phyloP scores from a whole-genome alignment of 2,888 invertebrate genomes.

The Acanthosepion lycidas region DNA sequence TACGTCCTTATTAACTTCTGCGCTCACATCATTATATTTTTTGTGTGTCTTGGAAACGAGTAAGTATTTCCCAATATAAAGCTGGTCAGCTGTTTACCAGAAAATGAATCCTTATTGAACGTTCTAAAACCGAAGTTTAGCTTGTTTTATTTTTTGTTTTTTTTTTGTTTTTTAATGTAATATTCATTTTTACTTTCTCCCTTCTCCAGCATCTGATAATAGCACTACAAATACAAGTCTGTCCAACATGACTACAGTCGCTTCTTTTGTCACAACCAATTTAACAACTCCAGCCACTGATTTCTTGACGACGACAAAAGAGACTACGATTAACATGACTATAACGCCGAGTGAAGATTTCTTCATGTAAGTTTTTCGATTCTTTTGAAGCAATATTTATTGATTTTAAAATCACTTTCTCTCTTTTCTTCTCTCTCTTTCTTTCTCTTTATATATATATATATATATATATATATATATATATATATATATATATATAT shows the following conservation, averaged over 20 bases:
- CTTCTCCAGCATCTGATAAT: background rate
- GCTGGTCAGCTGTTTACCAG: too few species aligned
- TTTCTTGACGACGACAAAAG: background rate
- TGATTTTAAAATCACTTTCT: background rate
- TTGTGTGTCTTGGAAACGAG: too few species aligned
- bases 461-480: too few species aligned
- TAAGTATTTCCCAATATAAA: too few species aligned
- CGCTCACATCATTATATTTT: too few species aligned
- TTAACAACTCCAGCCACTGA: background rate
- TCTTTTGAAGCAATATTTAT: background rate
- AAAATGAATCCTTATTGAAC: too few species aligned
- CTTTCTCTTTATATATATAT: too few species aligned
- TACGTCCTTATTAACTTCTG: too few species aligned
- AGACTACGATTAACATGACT: background rate
- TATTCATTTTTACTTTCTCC: background rate
- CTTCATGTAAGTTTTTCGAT: constrained; percentile 75
- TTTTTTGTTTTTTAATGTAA: background rate
- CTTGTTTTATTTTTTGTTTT: background rate
- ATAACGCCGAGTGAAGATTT: constrained; percentile 77
- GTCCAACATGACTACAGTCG: background rate
- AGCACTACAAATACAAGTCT: background rate
- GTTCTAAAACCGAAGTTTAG: too few species aligned
- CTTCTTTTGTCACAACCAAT: background rate
- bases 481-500: too few species aligned
- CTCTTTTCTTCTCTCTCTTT: background rate